Evolutionary conservation across 2,113 vertebrate genomes (phyloP), one percentile per base, ranked within the genome.

Genomic region (Dipodomys merriami): DNA sequence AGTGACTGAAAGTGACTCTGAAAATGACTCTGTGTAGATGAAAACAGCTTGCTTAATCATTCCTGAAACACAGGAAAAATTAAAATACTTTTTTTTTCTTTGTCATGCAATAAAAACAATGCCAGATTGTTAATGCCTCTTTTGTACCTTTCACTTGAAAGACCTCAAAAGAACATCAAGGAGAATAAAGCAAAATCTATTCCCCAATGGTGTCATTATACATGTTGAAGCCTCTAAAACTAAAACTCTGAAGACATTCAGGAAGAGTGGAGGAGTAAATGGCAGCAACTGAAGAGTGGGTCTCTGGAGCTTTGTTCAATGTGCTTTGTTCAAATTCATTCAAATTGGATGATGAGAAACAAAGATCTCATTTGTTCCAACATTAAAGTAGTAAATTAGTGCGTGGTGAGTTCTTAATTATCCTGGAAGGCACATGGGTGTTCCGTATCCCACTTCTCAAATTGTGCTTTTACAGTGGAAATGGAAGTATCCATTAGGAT

Each of bases 331-430:
- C 97, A 96, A 92, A 98, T 97, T 96, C 96, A 96, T 95, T 97
- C 96, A 98, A 97, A 98, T 97, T 97, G 95, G 96, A 96, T 97
- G 98, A 98, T 97, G 97, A 98, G 97, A 98, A 98, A 96, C 97
- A 97, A 97, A 97, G 95, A 97, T 97, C 96, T 98, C 96, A 97
- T 98, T 98, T 97, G 96, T 98, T 97, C 97, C 95, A 94, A 97
- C 97, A 96, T 98, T 98, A 98, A 97, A 98, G 96, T 94, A 96
- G 92, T 96, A 97, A 98, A 98, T 98, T 98, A 98, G 97, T 97
- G 96, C 96, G 96, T 96, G 97, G 95, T 8, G 88, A 97, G 93
- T 91, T 96, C 95, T 94, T 98, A 97, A 98, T 98, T 98, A 97
- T 95, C 96, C 97, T 95, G 90, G 90, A 96, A 97, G 96, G 92